phyloP scores from a whole-genome alignment of 2,113 vertebrate genomes.

The Gopherus flavomarginatus region DNA sequence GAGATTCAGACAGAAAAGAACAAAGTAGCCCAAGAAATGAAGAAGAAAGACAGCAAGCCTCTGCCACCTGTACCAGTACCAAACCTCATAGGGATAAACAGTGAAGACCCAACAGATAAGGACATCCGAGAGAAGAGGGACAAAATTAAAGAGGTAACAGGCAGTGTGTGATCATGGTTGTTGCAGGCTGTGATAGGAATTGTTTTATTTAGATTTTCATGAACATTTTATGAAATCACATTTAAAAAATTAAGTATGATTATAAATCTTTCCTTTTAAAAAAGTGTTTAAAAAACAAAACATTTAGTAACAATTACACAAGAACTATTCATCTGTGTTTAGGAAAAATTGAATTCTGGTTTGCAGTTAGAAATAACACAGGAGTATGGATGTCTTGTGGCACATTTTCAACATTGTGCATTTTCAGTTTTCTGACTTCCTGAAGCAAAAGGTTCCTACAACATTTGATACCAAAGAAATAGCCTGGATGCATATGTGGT shows the following conservation, averaged over 20 bases:
- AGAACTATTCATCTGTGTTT: not conserved
- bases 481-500: not conserved
- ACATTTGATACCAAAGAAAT: not conserved
- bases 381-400: not conserved
- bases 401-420: not conserved
- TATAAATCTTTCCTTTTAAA: not conserved
- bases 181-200: not conserved
- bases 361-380: not conserved
- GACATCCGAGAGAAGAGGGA: constrained; percentile 92
- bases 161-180: not conserved
- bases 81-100: constrained; percentile 90
- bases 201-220: not conserved
- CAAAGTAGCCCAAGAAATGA: constrained; percentile 91
- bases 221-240: not conserved
- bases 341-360: not conserved
- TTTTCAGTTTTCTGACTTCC: not conserved
- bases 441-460: not conserved
- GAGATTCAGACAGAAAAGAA: constrained; percentile 98
- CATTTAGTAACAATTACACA: not conserved
- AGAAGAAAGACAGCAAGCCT: constrained; percentile 87
- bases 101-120: constrained; percentile 89
- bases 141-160: constrained; percentile 96
- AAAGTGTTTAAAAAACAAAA: not conserved
- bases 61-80: constrained; percentile 93
- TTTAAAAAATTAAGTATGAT: not conserved